A percentile compares a stretch with the other conserved stretches of the same genome.
phyloP scores from a whole-genome alignment of 2,888 invertebrate species.

The Halocaridina rubra region DNA sequence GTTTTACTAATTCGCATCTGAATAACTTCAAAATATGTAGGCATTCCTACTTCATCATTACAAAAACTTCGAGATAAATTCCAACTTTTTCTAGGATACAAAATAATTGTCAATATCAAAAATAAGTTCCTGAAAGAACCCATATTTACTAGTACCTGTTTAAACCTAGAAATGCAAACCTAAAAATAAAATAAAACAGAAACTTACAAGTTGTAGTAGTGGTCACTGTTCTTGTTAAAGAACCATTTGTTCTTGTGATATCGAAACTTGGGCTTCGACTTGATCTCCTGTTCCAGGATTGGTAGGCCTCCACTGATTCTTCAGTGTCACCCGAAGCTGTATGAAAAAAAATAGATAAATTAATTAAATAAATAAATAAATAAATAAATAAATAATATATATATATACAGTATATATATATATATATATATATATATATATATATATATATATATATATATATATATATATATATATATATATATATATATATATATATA shows the following conservation, averaged over 20 bases:
- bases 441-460: no score
- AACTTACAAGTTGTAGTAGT: constrained; percentile 10
- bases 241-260: constrained; percentile 20
- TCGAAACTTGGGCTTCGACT: constrained; percentile 42
- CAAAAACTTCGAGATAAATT: background rate
- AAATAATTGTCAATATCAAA: background rate
- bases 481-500: no score
- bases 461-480: no score
- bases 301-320: constrained; percentile 19
- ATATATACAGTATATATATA: no score
- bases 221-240: constrained; percentile 33
- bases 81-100: background rate
- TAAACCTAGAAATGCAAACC: background rate
- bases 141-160: no score
- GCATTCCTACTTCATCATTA: background rate
- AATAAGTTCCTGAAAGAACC: no score
- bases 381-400: no score
- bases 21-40: no score
- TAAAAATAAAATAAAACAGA: background rate
- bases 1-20: no score
- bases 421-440: no score
- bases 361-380: no score
- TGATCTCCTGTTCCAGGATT: constrained; percentile 1
- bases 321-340: constrained; percentile 54
- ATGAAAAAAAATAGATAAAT: background rate